A percentile compares a stretch with the other conserved stretches of the same genome.
Evolutionary conservation across 2,888 invertebrate species (phyloP).

Genomic region (Punctoribates punctum): DNA sequence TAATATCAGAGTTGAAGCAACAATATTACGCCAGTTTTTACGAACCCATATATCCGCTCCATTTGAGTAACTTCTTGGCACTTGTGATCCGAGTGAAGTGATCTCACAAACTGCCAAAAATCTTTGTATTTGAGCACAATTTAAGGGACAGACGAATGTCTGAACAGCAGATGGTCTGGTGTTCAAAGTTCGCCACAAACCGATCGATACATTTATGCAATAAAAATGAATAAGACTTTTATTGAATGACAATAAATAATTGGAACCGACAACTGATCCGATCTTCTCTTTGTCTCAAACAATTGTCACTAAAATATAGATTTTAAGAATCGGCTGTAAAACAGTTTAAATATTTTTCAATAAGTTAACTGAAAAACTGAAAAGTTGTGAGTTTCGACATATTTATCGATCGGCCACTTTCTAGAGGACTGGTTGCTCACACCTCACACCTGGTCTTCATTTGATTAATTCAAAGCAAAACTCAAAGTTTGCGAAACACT

Average conservation of each 20-base stretch:
- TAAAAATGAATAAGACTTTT: not conserved
- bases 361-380: no score
- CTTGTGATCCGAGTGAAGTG: not conserved
- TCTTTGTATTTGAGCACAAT: not conserved
- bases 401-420: no score
- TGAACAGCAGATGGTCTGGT: slow-evolving; percentile 19
- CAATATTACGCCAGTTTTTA: slow-evolving; percentile 31
- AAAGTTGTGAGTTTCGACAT: no score
- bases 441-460: not conserved
- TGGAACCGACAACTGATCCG: no score
- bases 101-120: not conserved
- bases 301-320: no score
- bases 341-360: no score
- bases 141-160: not conserved
- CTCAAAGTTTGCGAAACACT: slow-evolving; percentile 15
- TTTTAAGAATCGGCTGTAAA: no score
- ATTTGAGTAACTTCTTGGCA: not conserved
- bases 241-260: not conserved
- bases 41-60: slow-evolving; percentile 12
- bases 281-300: no score
- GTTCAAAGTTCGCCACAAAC: slow-evolving; percentile 16
- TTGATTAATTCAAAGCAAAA: not conserved
- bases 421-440: no score
- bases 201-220: not conserved
- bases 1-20: slow-evolving; percentile 16